Base-by-base conservation (phyloP, 1,140 invertebrate genomes). In the Drosophila murphyi region DNA sequence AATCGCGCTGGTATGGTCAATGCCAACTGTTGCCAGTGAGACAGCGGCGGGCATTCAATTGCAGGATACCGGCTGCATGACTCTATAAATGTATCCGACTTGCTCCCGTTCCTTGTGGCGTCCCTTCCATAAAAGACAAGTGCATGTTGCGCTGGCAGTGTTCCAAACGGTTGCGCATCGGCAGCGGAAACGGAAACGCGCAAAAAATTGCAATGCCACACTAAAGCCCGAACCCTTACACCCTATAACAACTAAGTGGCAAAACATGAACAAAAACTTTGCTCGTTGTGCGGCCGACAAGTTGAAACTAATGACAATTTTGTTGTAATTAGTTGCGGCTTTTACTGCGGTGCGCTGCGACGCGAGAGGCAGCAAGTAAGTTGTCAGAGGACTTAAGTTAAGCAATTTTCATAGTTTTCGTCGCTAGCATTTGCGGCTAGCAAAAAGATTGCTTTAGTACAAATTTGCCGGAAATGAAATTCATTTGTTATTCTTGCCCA, bases 271-370 rank as follows among this genome's bases (percentile, higher is more conserved):
- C 83, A 83, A 88, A 87, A 87, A 87, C 76, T 87, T 87, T 80
- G 80, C 71, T 86, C 72, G 83, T 64, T 83, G 83, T 74, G 83
- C 70, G 80, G 83, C 83, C 83, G 83, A 88, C 83, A 87, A 87
- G 83, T 87, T 87, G 85, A 88, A 87, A 87, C 83, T 87, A 87
- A 87, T 87, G 83, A 87, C 83, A 87, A 88, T 88, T 88, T 87
- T 87, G 83, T 87, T 87, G 83, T 89, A 87, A 87, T 87, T 87
- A 87, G 83, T 87, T 87, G 83, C 77, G 83, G 83, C 83, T 88
- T 74, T 88, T 80, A 73, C 72, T 28, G 31, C 57, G 41, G 29
- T 12, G 55, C 37, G 37, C 28, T 4, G 55, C 68, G 73, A 54
- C 55, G 70, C 77, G 67, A 74, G 70, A 48, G 76, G 45, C 80